Evolutionary conservation across 2,888 invertebrate species (phyloP).

Genomic region (Stratiomys singularior): DNA sequence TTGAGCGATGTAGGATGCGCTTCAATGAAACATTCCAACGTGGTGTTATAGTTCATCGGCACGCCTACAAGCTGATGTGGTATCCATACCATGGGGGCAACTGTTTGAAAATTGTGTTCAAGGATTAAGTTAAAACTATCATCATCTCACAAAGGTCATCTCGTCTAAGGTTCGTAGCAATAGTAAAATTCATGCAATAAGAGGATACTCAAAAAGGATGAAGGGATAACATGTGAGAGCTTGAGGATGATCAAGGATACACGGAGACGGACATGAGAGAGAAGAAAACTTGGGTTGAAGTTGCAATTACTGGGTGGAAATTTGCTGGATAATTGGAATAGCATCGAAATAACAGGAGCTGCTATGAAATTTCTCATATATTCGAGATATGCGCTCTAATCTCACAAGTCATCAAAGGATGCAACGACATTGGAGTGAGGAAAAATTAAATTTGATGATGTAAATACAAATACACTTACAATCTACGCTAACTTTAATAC

Average conservation of each 20-base stretch:
- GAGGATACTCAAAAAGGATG: not conserved
- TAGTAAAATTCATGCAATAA: slow-evolving; percentile 18
- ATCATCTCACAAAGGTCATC: slow-evolving; percentile 26
- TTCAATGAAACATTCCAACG: slow-evolving; percentile 89
- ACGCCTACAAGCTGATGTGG: slow-evolving; percentile 91
- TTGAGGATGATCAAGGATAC: too few species aligned
- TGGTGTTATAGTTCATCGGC: slow-evolving; percentile 83
- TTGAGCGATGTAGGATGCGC: slow-evolving; percentile 91
- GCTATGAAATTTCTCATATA: not conserved
- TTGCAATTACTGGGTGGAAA: slow-evolving; percentile 40
- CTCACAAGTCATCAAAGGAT: not conserved
- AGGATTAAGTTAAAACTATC: slow-evolving; percentile 41
- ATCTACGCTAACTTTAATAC: slow-evolving; percentile 93
- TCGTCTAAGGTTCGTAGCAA: not conserved
- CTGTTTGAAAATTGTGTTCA: slow-evolving; percentile 66
- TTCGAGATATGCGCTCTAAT: slow-evolving; percentile 1
- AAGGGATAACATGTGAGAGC: not conserved
- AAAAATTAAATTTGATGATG: not conserved
- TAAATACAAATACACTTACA: slow-evolving; percentile 74
- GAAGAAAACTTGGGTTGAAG: slow-evolving; percentile 18
- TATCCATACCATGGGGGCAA: slow-evolving; percentile 92
- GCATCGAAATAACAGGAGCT: slow-evolving; percentile 28
- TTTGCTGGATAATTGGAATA: slow-evolving; percentile 35
- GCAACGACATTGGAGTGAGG: not conserved
- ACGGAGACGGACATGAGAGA: not conserved